These are phyloP conservation scores for Oxytorus armatus DNA, from an alignment of 2,888 invertebrate species.

Conservation along the genomic window DNA sequence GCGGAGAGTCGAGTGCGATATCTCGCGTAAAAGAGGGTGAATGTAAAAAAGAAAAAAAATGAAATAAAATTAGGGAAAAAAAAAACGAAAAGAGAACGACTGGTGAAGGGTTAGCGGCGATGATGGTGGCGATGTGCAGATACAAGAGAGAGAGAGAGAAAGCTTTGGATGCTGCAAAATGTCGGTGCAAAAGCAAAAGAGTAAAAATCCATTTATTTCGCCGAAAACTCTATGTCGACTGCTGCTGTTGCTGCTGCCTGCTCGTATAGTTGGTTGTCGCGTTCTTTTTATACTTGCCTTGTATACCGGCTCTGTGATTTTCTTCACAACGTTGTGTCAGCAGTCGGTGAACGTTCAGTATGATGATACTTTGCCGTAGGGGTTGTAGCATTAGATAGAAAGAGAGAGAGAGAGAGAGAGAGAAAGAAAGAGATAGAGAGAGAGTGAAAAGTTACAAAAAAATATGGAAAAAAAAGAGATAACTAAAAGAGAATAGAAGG, in stretches of 20 bases:
- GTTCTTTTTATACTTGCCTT: constrained; percentile 36
- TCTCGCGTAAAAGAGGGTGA: constrained; percentile 54
- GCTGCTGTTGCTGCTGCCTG: constrained; percentile 19
- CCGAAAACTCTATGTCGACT: constrained; percentile 50
- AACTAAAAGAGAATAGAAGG: not conserved
- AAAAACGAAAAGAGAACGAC: constrained; percentile 15
- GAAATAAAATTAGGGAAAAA: constrained; percentile 41
- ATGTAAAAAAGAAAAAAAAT: constrained; percentile 8
- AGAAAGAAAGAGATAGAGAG: constrained; percentile 9
- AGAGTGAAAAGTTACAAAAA: not conserved
- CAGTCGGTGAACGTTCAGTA: not conserved
- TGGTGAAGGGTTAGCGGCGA: constrained; percentile 14
- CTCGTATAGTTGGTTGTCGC: constrained; percentile 31
- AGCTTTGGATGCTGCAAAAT: constrained; percentile 39
- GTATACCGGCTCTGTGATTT: constrained; percentile 39
- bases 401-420: constrained; percentile 28
- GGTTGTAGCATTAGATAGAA: not conserved
- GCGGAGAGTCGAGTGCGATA: constrained; percentile 49
- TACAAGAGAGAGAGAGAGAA: constrained; percentile 7
- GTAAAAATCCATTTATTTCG: constrained; percentile 67
- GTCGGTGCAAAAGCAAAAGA: constrained; percentile 52
- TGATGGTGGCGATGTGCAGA: constrained; percentile 29
- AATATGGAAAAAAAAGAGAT: not conserved
- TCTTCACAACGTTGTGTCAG: constrained; percentile 31
- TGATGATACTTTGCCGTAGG: constrained; percentile 37